Conservation (phyloP, 2,797 vertebrate genomes). For the Rallus crepitans region DNA sequence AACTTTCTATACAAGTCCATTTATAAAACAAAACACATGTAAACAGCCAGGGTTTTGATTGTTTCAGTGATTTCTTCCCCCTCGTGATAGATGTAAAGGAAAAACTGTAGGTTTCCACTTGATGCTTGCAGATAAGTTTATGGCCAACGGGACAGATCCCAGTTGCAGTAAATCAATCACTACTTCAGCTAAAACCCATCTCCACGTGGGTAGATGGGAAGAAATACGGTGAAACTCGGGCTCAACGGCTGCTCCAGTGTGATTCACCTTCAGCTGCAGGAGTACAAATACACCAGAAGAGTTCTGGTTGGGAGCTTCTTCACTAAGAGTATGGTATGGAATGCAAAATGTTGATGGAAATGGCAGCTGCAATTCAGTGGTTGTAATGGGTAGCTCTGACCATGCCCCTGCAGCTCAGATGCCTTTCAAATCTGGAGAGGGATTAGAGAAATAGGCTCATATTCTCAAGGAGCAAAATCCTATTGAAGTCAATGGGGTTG, state of each 20-base stretch:
- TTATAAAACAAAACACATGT: conserved; percentile 63
- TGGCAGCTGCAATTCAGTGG: background rate
- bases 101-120: conserved; percentile 59
- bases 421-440: background rate
- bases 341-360: background rate
- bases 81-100: conserved; percentile 61
- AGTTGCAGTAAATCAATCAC: background rate
- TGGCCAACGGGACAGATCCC: background rate
- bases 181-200: conserved; percentile 8
- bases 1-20: conserved; percentile 60
- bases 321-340: background rate
- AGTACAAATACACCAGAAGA: background rate
- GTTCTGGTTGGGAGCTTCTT: background rate
- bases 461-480: background rate
- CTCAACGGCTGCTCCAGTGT: fast-evolving
- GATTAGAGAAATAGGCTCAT: background rate
- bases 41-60: conserved; percentile 62
- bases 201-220: background rate
- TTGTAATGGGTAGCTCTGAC: background rate
- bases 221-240: background rate
- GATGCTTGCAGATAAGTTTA: conserved; percentile 1
- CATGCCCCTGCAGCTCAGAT: background rate
- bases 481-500: background rate
- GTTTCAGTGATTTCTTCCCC: conserved; percentile 48
- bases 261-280: background rate